Percentiles rank a stretch among this genome's conserved stretches.
These are phyloP conservation scores for Vanessa tameamea DNA, from an alignment of 1,140 invertebrate genomes.

Conservation along the genomic window DNA sequence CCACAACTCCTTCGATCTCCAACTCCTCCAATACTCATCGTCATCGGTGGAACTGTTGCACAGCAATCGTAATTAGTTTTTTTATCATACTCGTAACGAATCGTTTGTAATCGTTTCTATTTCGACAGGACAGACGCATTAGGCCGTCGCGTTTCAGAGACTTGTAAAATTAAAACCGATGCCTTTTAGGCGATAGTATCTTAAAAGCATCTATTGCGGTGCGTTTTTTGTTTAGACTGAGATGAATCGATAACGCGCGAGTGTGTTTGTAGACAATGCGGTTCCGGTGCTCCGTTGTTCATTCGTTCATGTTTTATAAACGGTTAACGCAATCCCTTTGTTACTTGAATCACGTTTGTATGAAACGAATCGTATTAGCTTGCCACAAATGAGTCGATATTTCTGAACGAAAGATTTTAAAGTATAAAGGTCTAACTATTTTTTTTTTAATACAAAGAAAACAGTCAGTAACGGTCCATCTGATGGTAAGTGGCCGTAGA, in stretches of 20 bases:
- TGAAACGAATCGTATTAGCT: not conserved
- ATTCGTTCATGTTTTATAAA: not conserved
- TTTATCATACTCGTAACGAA: not conserved
- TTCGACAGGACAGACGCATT: slow-evolving; percentile 11
- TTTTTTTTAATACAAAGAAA: not conserved
- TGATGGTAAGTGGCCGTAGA: too few relatives aligned
- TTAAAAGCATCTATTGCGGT: slow-evolving; percentile 44
- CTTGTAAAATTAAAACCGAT: slow-evolving; percentile 1
- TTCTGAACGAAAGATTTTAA: not conserved
- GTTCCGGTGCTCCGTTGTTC: not conserved
- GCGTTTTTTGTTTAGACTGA: slow-evolving; percentile 32
- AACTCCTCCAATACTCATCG: too few relatives aligned
- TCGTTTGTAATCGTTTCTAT: slow-evolving; percentile 6
- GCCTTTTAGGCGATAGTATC: slow-evolving; percentile 33
- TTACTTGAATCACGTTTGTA: not conserved
- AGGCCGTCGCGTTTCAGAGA: slow-evolving; percentile 18
- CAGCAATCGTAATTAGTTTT: not conserved
- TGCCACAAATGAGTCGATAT: slow-evolving; percentile 2
- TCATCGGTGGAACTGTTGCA: too few relatives aligned
- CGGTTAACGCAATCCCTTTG: slow-evolving; percentile 5
- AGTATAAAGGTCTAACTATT: not conserved
- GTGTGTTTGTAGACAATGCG: slow-evolving; percentile 28
- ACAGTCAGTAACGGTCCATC: too few relatives aligned
- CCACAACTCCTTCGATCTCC: too few relatives aligned
- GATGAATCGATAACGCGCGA: slow-evolving; percentile 5